Evolutionary conservation across 2,113 vertebrate genomes (phyloP).

Genomic region (Chunga burmeisteri): DNA sequence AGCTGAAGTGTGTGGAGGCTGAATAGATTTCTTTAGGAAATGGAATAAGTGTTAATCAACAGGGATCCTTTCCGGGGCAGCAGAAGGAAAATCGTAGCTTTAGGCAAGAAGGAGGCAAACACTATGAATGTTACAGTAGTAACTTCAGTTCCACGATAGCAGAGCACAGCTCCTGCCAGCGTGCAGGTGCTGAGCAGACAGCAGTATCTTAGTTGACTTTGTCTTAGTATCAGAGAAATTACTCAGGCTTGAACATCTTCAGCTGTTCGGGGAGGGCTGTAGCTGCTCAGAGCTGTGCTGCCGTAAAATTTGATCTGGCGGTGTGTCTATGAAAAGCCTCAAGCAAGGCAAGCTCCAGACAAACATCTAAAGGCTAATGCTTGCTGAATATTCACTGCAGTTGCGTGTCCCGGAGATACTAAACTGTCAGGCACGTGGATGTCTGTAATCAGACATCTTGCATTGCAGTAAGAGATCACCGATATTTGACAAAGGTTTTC

Average conservation of each 20-base stretch:
- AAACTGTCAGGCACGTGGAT: background rate
- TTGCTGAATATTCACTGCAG: background rate
- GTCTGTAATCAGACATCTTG: background rate
- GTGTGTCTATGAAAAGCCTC: background rate
- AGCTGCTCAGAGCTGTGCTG: background rate
- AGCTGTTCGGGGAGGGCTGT: background rate
- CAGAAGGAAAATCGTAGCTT: conserved; percentile 27
- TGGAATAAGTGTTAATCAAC: conserved; percentile 38
- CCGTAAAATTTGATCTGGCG: background rate
- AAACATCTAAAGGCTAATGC: background rate
- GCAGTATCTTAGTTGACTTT: background rate
- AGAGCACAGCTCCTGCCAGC: background rate
- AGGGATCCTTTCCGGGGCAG: background rate
- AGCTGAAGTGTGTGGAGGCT: conserved; percentile 13
- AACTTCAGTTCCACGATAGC: background rate
- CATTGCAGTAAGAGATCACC: background rate
- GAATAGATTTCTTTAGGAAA: conserved; percentile 42
- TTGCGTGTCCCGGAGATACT: background rate
- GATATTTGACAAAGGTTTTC: rapidly evolving
- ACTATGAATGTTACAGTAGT: background rate
- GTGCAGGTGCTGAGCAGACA: background rate
- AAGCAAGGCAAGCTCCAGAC: background rate
- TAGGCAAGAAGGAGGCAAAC: background rate
- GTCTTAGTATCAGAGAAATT: background rate
- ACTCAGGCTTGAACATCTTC: background rate